Percentiles rank a stretch among this genome's conserved stretches.
Conservation (phyloP, 1,140 invertebrate genomes). For the Heliconius hermathena region DNA sequence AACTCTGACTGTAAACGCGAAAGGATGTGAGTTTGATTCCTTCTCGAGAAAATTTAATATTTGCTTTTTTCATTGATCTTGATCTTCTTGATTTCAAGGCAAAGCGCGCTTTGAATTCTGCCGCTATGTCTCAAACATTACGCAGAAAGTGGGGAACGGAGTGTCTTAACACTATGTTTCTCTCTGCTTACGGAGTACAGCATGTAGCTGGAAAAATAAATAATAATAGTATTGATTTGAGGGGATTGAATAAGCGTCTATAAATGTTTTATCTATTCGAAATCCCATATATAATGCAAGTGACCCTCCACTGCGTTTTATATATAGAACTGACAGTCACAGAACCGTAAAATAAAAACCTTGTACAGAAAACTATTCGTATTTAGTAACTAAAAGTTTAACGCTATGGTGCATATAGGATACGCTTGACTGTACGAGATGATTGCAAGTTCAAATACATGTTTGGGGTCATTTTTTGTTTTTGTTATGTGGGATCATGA, state of each 20-base stretch:
- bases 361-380: no score
- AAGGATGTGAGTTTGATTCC: no score
- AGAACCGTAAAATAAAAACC: background rate
- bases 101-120: no score
- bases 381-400: background rate
- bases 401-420: background rate
- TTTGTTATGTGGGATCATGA: no score
- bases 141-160: background rate
- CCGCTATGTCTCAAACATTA: no score
- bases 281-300: background rate
- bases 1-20: no score
- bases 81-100: no score
- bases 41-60: no score
- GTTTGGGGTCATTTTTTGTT: background rate
- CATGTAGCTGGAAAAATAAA: background rate
- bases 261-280: conserved; percentile 1
- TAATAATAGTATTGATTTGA: background rate
- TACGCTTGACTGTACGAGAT: background rate
- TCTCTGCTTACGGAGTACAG: background rate
- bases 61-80: no score
- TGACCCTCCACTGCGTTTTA: background rate
- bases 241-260: background rate
- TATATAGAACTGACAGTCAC: background rate
- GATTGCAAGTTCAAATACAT: background rate
- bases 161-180: background rate